Conservation (phyloP, 2,113 vertebrate species). For the Jacana jacana region DNA sequence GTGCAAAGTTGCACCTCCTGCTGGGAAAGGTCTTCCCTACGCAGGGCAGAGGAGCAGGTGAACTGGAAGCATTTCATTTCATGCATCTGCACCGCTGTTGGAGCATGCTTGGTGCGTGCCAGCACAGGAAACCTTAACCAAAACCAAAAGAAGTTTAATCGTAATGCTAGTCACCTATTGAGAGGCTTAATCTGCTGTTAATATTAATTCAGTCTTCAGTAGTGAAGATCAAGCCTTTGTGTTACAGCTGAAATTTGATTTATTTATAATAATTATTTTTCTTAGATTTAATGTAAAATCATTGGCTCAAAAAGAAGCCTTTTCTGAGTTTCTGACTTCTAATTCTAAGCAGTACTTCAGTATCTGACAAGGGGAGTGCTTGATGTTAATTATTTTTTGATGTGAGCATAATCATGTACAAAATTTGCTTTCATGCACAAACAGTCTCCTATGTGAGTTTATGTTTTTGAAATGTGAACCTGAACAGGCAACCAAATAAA, state of each 20-base stretch:
- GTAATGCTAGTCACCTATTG: not conserved
- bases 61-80: not conserved
- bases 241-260: not conserved
- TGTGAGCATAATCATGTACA: conserved; percentile 28
- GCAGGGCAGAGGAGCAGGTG: not conserved
- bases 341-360: conserved; percentile 44
- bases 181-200: not conserved
- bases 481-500: not conserved
- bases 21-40: not conserved
- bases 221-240: not conserved
- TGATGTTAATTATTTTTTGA: conserved; percentile 67
- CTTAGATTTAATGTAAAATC: not conserved
- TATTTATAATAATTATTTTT: not conserved
- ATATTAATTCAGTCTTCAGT: not conserved
- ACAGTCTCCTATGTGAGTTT: conserved; percentile 25
- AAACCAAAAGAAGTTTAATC: not conserved
- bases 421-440: conserved; percentile 39
- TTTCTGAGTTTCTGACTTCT: not conserved
- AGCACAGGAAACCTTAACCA: not conserved
- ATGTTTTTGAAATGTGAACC: conserved; percentile 38
- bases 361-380: conserved; percentile 38
- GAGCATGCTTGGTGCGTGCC: not conserved
- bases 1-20: not conserved
- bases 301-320: not conserved
- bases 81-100: not conserved